These are phyloP conservation scores for Amiota minor DNA, from an alignment of 2,888 invertebrate genomes.

Conservation along the genomic window DNA sequence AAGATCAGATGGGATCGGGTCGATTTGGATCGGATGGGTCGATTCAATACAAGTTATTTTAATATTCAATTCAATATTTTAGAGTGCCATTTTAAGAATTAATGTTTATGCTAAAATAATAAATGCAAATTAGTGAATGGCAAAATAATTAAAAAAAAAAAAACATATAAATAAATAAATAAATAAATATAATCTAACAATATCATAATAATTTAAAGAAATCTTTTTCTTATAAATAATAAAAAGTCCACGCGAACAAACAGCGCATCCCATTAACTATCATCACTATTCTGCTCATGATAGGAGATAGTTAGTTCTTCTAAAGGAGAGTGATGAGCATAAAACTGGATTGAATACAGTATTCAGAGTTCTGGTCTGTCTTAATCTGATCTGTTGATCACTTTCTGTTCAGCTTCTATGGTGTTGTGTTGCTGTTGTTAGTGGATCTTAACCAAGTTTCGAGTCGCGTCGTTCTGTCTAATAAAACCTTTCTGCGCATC, in stretches of 20 bases:
- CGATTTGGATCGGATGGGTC: background rate
- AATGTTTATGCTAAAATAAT: constrained; percentile 60
- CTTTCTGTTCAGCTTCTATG: background rate
- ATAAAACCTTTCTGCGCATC: constrained; percentile 51
- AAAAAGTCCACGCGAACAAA: constrained; percentile 47
- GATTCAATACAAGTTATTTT: constrained; percentile 2
- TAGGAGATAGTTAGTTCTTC: background rate
- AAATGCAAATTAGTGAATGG: constrained; percentile 68
- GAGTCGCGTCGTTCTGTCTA: constrained; percentile 62
- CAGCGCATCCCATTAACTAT: constrained; percentile 47
- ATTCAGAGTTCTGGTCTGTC: background rate
- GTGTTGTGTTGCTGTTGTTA: background rate
- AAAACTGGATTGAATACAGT: background rate
- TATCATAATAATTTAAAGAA: constrained; percentile 47
- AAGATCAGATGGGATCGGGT: background rate
- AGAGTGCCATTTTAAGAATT: constrained; percentile 64
- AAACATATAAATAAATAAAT: constrained; percentile 46
- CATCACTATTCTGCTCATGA: background rate
- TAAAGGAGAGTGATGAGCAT: background rate
- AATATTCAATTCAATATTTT: constrained; percentile 45
- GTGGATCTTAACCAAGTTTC: constrained; percentile 37
- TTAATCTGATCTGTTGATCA: background rate
- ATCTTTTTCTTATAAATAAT: constrained; percentile 39
- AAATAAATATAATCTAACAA: constrained; percentile 40
- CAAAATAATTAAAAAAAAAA: constrained; percentile 36